A percentile compares a stretch with the other conserved stretches of the same genome.
Conservation (phyloP, 64 coral and sea anemone species). For the Pocillopora damicornis region DNA sequence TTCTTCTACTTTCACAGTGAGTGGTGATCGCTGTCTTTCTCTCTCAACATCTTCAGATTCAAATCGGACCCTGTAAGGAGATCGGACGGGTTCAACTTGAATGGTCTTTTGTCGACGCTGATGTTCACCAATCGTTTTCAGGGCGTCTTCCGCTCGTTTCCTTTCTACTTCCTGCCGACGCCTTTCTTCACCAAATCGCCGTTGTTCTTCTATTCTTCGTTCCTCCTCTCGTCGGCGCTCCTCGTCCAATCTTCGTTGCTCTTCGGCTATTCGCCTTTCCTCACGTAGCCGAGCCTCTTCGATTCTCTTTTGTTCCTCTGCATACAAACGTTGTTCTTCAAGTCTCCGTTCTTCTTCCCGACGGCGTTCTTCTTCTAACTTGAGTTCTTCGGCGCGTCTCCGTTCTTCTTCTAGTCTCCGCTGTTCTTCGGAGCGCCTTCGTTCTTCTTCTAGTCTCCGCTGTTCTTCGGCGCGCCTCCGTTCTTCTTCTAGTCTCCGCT, state of each 20-base stretch:
- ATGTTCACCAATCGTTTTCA: conserved; percentile 63
- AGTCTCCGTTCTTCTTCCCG: conserved; percentile 50
- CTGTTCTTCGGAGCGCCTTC: conserved; percentile 40
- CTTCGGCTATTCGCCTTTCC: conserved; percentile 46
- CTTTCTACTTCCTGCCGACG: conserved; percentile 42
- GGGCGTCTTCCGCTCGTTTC: conserved; percentile 21
- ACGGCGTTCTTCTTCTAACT: conserved; percentile 46
- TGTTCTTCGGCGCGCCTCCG: conserved; percentile 49
- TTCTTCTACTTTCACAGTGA: conserved; percentile 28
- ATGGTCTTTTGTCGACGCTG: conserved; percentile 52
- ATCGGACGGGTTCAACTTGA: conserved; percentile 19
- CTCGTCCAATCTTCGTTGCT: conserved; percentile 56
- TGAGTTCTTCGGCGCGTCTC: conserved; percentile 33
- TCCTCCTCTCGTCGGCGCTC: conserved; percentile 54
- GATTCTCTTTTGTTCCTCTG: conserved; percentile 54
- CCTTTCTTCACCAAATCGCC: conserved; percentile 52
- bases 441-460: conserved; percentile 16
- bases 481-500: conserved; percentile 26
- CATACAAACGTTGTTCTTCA: conserved; percentile 41
- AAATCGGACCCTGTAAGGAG: conserved; percentile 44
- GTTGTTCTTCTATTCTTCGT: conserved; percentile 60
- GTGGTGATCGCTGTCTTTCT: conserved; percentile 25
- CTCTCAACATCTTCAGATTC: conserved; percentile 33
- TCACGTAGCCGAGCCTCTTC: conserved; percentile 49
- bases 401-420: conserved; percentile 62